A percentile compares a stretch with the other conserved stretches of the same genome.
Conservation (phyloP, 2,113 vertebrate genomes). For the Mixornis gularis region DNA sequence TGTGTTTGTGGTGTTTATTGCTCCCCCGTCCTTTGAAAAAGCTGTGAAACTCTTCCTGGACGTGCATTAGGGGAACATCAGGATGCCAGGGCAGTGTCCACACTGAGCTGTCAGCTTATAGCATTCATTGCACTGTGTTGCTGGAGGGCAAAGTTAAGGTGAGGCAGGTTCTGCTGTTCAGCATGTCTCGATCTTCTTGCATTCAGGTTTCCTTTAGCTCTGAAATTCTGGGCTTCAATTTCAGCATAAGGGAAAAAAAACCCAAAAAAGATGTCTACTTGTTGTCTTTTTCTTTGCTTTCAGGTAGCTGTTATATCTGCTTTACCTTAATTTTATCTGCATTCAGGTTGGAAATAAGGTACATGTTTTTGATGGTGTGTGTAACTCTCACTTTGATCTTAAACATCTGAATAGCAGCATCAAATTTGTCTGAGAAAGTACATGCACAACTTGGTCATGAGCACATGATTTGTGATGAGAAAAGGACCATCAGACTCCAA, state of each 20-base stretch:
- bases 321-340: background rate
- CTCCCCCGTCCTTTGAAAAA: background rate
- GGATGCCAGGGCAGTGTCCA: background rate
- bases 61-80: background rate
- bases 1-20: background rate
- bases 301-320: background rate
- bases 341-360: background rate
- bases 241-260: background rate
- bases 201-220: background rate
- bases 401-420: background rate
- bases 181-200: background rate
- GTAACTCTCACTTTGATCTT: background rate
- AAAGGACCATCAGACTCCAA: background rate
- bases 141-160: background rate
- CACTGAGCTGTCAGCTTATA: background rate
- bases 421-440: background rate
- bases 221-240: background rate
- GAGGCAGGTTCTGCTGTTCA: background rate
- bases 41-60: background rate
- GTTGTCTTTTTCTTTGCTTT: background rate
- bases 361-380: fast-evolving
- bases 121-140: background rate
- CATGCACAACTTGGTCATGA: background rate
- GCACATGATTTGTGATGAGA: background rate
- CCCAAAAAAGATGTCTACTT: fast-evolving